Evolutionary conservation across 2,113 vertebrate genomes (phyloP), one percentile per base, ranked within the genome.

Genomic region (Falcunculus frontatus): DNA sequence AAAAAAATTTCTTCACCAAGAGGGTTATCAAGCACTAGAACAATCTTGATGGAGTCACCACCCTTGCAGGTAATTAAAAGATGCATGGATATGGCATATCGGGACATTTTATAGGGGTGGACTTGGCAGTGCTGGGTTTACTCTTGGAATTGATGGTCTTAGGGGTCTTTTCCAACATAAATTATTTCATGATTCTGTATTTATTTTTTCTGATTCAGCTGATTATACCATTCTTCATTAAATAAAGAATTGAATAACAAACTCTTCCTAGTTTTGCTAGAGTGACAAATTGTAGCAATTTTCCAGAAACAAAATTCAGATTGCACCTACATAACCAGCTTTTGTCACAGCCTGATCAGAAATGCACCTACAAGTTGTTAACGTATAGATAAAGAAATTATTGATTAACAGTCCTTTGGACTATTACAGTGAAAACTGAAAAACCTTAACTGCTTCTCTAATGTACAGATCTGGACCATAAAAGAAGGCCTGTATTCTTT

Each of bases 31-130:
- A 44, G 0, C 42, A 25, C 4, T 69, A 8, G 12, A 84, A 55
- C 4, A 82, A n/a, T 37, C 8, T 85, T 75, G 25, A 26, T 47
- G 46, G 27, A 55, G 17, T 32, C 17, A 29, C 9, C 9, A 52
- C 8, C 12, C 11, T 25, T 47, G 37, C 2, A 62, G 5, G 13
- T n/a, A 35, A n/a, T n/a, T 64, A 32, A 63, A 76, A 68, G 19
- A 17, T 3, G 0, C 4, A 20, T n/a, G 56, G 15, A n/a, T 7
- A 6, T n/a, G 14, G 8, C 4, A 19, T 10, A 17, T n/a, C 7
- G 10, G 11, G 9, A 25, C 1, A 41, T 42, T 53, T 81, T 53
- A 37, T 27, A 50, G 19, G 7, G 4, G 9, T 64, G 30, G 30
- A 19, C 1, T n/a, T 78, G 1, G 7, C 7, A 52, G 30, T 33